Evolutionary conservation across 2,888 invertebrate genomes (phyloP).

Genomic region (Apodemia duryi): DNA sequence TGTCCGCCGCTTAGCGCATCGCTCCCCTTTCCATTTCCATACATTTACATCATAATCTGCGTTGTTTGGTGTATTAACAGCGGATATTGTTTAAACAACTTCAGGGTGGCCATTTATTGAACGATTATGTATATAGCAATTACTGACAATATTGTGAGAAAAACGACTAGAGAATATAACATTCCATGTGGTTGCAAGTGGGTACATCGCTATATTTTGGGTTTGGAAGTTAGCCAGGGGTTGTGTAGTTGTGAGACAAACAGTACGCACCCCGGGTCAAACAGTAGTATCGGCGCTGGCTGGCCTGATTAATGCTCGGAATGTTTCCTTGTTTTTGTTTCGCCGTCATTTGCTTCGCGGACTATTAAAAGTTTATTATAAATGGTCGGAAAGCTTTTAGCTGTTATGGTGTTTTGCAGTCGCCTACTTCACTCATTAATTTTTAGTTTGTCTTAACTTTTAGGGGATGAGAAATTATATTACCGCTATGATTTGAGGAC

Average conservation of each 20-base stretch:
- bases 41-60: conserved; percentile 68
- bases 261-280: not conserved
- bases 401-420: conserved; percentile 13
- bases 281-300: conserved; percentile 38
- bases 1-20: conserved; percentile 39
- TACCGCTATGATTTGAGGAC: not conserved
- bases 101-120: conserved; percentile 14
- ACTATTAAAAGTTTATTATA: conserved; percentile 25
- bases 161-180: too few relatives aligned
- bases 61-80: conserved; percentile 46
- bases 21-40: conserved; percentile 56
- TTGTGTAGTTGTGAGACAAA: not conserved
- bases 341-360: conserved; percentile 21
- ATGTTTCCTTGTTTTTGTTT: conserved; percentile 26
- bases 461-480: not conserved
- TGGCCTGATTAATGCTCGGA: conserved; percentile 25
- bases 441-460: conserved; percentile 14
- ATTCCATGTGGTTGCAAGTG: not conserved
- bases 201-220: too few relatives aligned
- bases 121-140: not conserved
- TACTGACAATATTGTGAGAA: too few relatives aligned
- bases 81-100: conserved; percentile 42
- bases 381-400: conserved; percentile 17
- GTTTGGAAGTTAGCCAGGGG: not conserved
- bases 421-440: conserved; percentile 11